Evolutionary conservation across 1,140 invertebrate genomes (phyloP).

Genomic region (Brachionus asplanchnoidis): DNA sequence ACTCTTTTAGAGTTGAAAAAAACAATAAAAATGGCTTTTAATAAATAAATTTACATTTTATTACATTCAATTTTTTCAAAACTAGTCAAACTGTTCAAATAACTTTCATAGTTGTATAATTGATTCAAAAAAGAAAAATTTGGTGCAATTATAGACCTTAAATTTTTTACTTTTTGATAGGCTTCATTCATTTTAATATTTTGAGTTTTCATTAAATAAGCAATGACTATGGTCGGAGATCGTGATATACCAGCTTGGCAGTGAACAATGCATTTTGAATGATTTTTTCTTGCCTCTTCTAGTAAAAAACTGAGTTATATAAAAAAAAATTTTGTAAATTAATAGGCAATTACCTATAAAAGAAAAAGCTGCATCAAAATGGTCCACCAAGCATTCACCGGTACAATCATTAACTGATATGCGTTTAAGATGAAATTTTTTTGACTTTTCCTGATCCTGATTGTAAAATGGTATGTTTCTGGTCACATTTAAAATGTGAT

Average conservation of each 20-base stretch:
- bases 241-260: slow-evolving; percentile 53
- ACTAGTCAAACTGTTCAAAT: background rate
- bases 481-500: slow-evolving; percentile 30
- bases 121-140: slow-evolving; percentile 36
- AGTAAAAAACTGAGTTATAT: background rate
- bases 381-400: background rate
- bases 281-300: slow-evolving; percentile 18
- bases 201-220: slow-evolving; percentile 49
- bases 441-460: background rate
- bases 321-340: background rate
- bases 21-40: background rate
- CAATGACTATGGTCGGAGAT: slow-evolving; percentile 51
- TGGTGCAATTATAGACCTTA: background rate
- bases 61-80: slow-evolving; percentile 4
- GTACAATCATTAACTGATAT: slow-evolving; percentile 13
- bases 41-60: slow-evolving; percentile 13
- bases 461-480: slow-evolving; percentile 17
- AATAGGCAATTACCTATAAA: background rate
- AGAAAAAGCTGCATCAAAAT: slow-evolving; percentile 28
- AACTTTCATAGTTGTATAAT: slow-evolving; percentile 10
- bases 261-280: slow-evolving; percentile 51
- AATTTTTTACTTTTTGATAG: slow-evolving; percentile 21
- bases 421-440: background rate
- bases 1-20: background rate
- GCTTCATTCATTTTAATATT: slow-evolving; percentile 22